Evolutionary conservation across 2,888 invertebrate species (phyloP), one percentile per base, ranked within the genome.

Genomic region (Piscicola geometra): DNA sequence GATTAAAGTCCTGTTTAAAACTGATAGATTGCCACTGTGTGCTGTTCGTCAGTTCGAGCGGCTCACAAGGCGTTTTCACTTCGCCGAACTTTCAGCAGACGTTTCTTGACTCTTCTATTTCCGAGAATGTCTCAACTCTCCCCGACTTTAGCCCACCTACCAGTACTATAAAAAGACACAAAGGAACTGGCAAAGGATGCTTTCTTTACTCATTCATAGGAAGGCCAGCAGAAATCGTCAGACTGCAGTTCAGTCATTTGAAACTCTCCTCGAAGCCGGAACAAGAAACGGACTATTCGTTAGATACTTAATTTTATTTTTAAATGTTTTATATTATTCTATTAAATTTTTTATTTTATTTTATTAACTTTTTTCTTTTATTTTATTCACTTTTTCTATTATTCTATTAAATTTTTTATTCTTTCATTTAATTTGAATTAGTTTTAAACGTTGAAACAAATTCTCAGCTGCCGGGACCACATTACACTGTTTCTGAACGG

Each of bases 1-100:
- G n/a, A n/a, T n/a, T n/a, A n/a, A n/a, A n/a, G n/a, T n/a, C n/a
- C n/a, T n/a, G n/a, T n/a, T n/a, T n/a, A n/a, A n/a, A n/a, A n/a
- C n/a, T n/a, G n/a, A n/a, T n/a, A 56, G 60, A n/a, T 56, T 56
- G 60, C n/a, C n/a, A 56, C 3, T 56, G 60, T n/a, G 60, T 56
- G 21, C 3, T 25, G 15, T 56, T 56, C n/a, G 5, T 5, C 15
- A 25, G 60, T 56, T 56, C 60, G 9, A 15, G 15, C 21, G n/a
- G n/a, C 25, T 15, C 60, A 25, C 12, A 56, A 25, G 60, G 60
- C 3, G n/a, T 56, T n/a, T 56, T 56, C 60, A 15, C 60, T 18
- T 56, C 60, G n/a, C 60, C 60, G 3, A 5, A 56, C 25, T 25
- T n/a, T n/a, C n/a, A n/a, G n/a, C n/a, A n/a, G n/a, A n/a, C n/a